phyloP scores from a whole-genome alignment of 2,888 invertebrate genomes.

The Buathra laborator region DNA sequence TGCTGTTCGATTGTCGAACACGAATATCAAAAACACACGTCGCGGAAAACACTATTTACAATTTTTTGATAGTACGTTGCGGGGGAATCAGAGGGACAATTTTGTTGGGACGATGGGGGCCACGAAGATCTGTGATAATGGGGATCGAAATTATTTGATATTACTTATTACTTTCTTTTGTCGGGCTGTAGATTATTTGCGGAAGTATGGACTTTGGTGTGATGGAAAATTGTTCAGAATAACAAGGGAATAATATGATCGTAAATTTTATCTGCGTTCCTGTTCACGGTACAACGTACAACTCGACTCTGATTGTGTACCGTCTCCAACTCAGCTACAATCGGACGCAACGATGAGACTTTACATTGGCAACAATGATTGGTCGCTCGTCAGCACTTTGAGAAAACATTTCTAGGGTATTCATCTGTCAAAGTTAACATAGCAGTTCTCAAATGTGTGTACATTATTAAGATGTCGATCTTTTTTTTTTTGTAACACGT shows the following conservation, averaged over 20 bases:
- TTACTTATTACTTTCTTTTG: no score
- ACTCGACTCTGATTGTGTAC: constrained; percentile 31
- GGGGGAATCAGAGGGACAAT: neutral
- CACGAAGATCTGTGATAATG: neutral
- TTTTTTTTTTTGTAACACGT: no score
- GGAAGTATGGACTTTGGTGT: neutral
- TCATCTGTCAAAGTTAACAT: constrained; percentile 22
- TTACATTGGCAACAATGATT: constrained; percentile 5
- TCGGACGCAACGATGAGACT: constrained; percentile 2
- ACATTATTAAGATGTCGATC: no score
- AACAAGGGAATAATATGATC: neutral
- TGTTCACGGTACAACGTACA: constrained; percentile 61
- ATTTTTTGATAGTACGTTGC: neutral
- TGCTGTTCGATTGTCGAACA: neutral
- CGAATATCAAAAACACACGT: neutral
- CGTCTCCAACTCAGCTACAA: constrained; percentile 45
- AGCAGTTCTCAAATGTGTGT: neutral
- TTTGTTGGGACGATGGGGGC: neutral
- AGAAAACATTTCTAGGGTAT: constrained; percentile 29
- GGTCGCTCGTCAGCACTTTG: neutral
- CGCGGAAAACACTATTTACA: constrained; percentile 1
- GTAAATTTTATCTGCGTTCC: constrained; percentile 40
- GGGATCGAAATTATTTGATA: neutral
- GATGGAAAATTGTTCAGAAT: neutral
- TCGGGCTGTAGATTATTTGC: no score